Base-by-base conservation (phyloP, 2,113 vertebrate genomes). In the Myrmecophaga tridactyla region DNA sequence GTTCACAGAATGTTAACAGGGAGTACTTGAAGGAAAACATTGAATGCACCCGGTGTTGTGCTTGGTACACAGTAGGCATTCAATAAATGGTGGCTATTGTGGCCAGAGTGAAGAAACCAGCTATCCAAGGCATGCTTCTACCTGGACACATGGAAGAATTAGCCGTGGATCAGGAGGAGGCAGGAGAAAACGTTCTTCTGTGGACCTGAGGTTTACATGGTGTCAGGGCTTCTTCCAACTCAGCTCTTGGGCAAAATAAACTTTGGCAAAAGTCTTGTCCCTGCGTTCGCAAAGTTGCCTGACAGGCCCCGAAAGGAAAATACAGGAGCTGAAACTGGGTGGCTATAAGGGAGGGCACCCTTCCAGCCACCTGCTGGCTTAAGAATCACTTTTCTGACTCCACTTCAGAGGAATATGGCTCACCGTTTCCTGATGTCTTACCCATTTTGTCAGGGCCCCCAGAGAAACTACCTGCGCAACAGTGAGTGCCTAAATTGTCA, bases 251-350 rank as follows among this genome's bases (percentile, higher is more conserved):
- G 31, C 48, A 41, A 23, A 43, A 8, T 53, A 89, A 77, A 27
- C 56, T 58, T 92, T 95, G 96, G 62, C 56, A 70, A 31, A 80
- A 53, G 85, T 43, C 56, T 82, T 67, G 46, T 92, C n/a, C 36
- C 36, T 70, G 2, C 3, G 14, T 51, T 93, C 62, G 83, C 86
- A 92, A 80, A 97, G 92, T 83, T 92, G 95, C 63, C 93, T 62
- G 75, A 95, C 92, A 60, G 87, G 96, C 65, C 73, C 43, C 0
- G 3, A 95, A 94, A 97, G 70, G 92, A 95, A 95, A 94, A 93
- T 34, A 90, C 11, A 82, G 73, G 72, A 84, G 13, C 41, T 70
- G 75, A 60, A 51, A 90, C 83, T 51, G 9, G 58, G 73, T 63
- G n/a, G 48, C 91, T 36, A 34, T 21, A 87, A 72, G 91, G 72